Percentiles rank a stretch among this genome's conserved stretches.
Evolutionary conservation across 1,140 invertebrate species (phyloP).

Genomic region (Drosophila ambigua): DNA sequence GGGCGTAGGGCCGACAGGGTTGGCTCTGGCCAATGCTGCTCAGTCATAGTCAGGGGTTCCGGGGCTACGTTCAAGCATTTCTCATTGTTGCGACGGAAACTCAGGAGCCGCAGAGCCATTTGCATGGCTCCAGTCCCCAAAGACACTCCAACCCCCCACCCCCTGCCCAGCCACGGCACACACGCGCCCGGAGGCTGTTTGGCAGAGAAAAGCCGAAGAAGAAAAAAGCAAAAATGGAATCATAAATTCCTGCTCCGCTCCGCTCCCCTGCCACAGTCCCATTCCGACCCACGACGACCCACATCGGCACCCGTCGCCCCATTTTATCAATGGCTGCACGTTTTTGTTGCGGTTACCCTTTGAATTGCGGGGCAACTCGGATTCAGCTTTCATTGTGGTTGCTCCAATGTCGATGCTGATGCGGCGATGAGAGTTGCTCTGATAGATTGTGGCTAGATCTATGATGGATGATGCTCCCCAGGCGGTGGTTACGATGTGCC

Average conservation of each 20-base stretch:
- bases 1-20: background rate
- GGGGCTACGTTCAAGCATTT: slow-evolving; percentile 19
- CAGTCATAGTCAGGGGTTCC: slow-evolving; percentile 12
- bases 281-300: slow-evolving; percentile 28
- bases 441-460: no score
- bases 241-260: slow-evolving; percentile 53
- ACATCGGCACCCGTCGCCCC: slow-evolving; percentile 62
- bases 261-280: slow-evolving; percentile 4
- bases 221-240: slow-evolving; percentile 64
- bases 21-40: slow-evolving; percentile 31
- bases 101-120: slow-evolving; percentile 44
- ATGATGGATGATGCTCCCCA: no score
- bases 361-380: background rate
- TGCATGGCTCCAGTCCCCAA: slow-evolving; percentile 40
- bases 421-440: background rate
- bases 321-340: slow-evolving; percentile 62
- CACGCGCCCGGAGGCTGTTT: slow-evolving; percentile 41
- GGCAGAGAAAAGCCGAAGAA: slow-evolving; percentile 25
- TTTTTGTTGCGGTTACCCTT: slow-evolving; percentile 48
- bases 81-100: slow-evolving; percentile 45
- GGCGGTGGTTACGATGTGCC: no score
- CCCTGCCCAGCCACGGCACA: background rate
- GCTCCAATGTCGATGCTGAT: slow-evolving; percentile 17
- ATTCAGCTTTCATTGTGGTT: slow-evolving; percentile 7
- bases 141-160: no score